Base-by-base conservation (phyloP, 2,797 vertebrate genomes). In the Lepidocolaptes lacrymiger region DNA sequence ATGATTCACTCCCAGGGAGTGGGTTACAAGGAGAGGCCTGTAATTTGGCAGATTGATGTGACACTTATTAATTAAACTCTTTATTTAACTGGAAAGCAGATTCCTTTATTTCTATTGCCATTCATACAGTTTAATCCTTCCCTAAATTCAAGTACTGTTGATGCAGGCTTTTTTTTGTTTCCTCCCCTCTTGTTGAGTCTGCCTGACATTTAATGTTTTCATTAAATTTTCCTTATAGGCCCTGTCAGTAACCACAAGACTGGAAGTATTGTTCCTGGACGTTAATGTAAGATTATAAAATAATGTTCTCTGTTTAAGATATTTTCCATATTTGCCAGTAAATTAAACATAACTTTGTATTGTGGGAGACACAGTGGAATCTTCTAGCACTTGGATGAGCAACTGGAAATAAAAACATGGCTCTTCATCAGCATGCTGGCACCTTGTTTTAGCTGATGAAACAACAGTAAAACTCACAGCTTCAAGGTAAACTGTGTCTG, bases 401-500 rank as follows among this genome's bases (percentile, higher is more conserved):
- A 66, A 36, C 52, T 84, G 71, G 80, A 92, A 91, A 77, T 84
- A 68, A 95, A 94, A 84, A 2, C 10, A 34, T 39, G 44, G 48
- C n/a, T 72, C 17, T 69, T 39, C 39, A 83, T 92, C 52, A 92
- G 27, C 62, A 30, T 61, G 39, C 46, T 93, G 81, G 23, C 77
- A 74, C 30, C 62, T 90, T 77, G 23, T 61, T 96, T 93, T 68
- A 90, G 48, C 43, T 96, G 56, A 71, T 67, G 56, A 68, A 83
- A 88, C 51, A 89, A 63, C 44, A 85, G 21, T 56, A 68, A 81
- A 83, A 75, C 41, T 89, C 64, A 86, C 28, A 92, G 64, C 73
- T 94, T 94, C 88, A 87, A 93, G 85, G 89, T 91, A 94, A 95
- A 91, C 58, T 62, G 14, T 85, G 34, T 36, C 78, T 95, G 87